Conservation (phyloP, 2,113 vertebrate species). For the Tyrannus savana region DNA sequence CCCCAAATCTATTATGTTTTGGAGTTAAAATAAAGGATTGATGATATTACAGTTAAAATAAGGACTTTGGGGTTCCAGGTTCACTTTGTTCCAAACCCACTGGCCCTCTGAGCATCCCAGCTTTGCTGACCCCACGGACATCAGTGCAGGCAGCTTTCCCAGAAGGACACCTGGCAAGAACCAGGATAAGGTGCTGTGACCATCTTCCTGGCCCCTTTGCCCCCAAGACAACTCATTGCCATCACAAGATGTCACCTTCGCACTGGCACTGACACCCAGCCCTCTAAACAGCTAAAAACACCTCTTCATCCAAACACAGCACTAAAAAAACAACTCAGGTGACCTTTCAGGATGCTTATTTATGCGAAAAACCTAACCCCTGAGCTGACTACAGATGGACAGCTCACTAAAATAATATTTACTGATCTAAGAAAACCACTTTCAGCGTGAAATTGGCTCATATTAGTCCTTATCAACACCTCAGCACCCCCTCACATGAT, state of each 20-base stretch:
- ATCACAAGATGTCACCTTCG: rapidly evolving
- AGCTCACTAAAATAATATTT: background rate
- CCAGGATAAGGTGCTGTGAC: rapidly evolving
- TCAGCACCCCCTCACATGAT: background rate
- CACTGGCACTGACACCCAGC: rapidly evolving
- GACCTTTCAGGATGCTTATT: background rate
- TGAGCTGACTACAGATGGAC: background rate
- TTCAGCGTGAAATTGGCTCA: background rate
- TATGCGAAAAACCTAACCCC: background rate
- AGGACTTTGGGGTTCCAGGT: background rate
- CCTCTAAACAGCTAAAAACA: background rate
- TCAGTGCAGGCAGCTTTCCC: background rate
- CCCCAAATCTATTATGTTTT: rapidly evolving
- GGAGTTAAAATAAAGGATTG: background rate
- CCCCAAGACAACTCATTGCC: no score
- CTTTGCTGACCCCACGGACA: rapidly evolving
- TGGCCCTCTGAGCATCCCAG: rapidly evolving
- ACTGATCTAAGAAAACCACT: background rate
- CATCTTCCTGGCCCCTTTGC: background rate
- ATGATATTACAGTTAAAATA: rapidly evolving
- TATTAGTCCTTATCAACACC: background rate
- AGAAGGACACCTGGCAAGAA: background rate
- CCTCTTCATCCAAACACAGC: background rate
- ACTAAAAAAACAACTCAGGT: rapidly evolving
- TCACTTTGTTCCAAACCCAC: rapidly evolving